A percentile compares a stretch with the other conserved stretches of the same genome.
These are phyloP conservation scores for Platysternon megacephalum DNA, from an alignment of 2,113 vertebrate genomes.

Conservation along the genomic window DNA sequence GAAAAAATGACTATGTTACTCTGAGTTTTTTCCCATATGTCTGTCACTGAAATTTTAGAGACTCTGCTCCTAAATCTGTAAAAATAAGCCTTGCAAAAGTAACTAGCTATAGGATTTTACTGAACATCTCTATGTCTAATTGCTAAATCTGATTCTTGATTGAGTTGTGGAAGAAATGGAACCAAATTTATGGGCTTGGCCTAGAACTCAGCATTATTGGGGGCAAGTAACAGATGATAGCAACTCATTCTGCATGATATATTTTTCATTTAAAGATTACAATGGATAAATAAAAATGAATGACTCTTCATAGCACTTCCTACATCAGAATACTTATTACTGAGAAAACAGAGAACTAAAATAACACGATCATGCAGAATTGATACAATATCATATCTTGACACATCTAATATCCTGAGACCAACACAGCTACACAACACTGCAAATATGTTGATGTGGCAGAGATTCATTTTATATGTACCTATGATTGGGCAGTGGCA, in stretches of 20 bases:
- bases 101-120: background rate
- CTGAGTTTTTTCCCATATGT: background rate
- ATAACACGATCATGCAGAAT: background rate
- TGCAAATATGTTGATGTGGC: too few species aligned
- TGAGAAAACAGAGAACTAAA: background rate
- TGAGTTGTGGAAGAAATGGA: background rate
- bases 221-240: rapidly evolving
- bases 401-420: too few species aligned
- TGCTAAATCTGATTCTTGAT: background rate
- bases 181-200: background rate
- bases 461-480: too few species aligned
- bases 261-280: background rate
- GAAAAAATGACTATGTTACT: background rate
- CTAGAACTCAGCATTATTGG: background rate
- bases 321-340: background rate
- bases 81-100: background rate
- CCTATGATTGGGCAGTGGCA: too few species aligned
- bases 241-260: background rate
- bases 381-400: rapidly evolving
- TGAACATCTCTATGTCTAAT: background rate
- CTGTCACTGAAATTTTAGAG: rapidly evolving
- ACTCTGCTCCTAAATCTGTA: background rate
- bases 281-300: background rate
- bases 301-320: background rate
- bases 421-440: too few species aligned